Evolutionary conservation across 2,888 invertebrate species (phyloP), one percentile per base, ranked within the genome.

Genomic region (Cosmia trapezina): DNA sequence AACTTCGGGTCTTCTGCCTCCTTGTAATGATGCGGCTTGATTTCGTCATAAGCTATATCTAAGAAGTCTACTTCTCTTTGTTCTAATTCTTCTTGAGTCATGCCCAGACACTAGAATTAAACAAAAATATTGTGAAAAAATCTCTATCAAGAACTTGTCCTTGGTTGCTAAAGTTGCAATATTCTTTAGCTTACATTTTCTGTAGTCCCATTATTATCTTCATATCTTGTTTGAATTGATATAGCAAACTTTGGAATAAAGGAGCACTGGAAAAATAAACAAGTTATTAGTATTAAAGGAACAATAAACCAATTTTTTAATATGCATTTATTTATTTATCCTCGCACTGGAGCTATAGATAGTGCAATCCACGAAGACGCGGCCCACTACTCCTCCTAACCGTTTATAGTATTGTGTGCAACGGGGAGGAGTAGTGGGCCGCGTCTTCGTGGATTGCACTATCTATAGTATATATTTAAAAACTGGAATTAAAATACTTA

Each of bases 41-140:
- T 96, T 87, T 98, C 98, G 93, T 99, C 99, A 89, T 98, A 98
- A 0, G 98, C 99, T 88, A 99, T 99, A 88, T 99, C 99, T 61
- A 99, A 91, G 88, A 97, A 97, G 86, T 99, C 99, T 7, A 99
- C 97, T 78, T 97, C 96, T 70, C 98, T 96, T 57, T 96, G 96
- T 76, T 97, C 97, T 72, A 98, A 88, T 89, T 98, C 97, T 85
- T 98, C 98, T 43, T 97, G 96, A 1, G 97, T 96, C 72, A 98
- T 93, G 68, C 97, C 97, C 85, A 98, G 95, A 89, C 98, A 98
- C 98, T 98, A 90, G 60, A 96, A 96, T 63, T 43, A 61, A 45
- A 69, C 6, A 56, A 22, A 41, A 47, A 14, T n/a, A 49, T 61
- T n/a, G 5, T 73, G 14, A 22, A 22, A 19, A 28, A 28, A 49